Base-by-base conservation (phyloP, 2,113 vertebrate species). In the Eudorcas thomsonii region DNA sequence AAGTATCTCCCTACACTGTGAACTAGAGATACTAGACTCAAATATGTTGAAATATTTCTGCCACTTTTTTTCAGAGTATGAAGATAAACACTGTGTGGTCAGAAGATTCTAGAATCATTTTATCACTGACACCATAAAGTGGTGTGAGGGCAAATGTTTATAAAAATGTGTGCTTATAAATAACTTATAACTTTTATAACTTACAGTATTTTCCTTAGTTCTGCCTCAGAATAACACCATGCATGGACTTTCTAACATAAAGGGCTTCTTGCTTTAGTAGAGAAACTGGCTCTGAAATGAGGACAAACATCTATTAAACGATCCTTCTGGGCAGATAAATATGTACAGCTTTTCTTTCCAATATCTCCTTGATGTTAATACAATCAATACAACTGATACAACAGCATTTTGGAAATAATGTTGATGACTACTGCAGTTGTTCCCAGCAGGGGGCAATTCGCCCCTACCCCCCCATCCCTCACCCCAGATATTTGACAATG, bases 361-460 rank as follows among this genome's bases (percentile, higher is more conserved):
- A 15, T 57, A 80, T 43, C 55, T 57, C 54, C 26, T 90, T 16
- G 74, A 78, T 52, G 33, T 33, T 81, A 50, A 50, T 52, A 12
- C 9, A 81, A 21, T 52, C 78, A 52, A 50, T 21, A 52, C 48
- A 81, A 52, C 5, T 33, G 16, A 52, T 81, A 81, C 48, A 81
- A n/a, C 90, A 96, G 74, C 2, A 8, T 39, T 85, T 97, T 54
- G n/a, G 39, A 96, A 95, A 59, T 87, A 45, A 23, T 26, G 62
- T 78, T 83, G 36, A 16, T 23, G 60, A 85, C 43, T 67, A 12
- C 2, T 5, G 23, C 71, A 84, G 57, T 26, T n/a, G 28, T 74
- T 95, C 84, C 77, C 71, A 80, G 13, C 14, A 30, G 13, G 48
- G 12, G 28, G 10, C 48, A 21, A 71, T 39, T 84, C 50, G 4